phyloP scores from a whole-genome alignment of 2,113 vertebrate species.

The Tapirus terrestris region DNA sequence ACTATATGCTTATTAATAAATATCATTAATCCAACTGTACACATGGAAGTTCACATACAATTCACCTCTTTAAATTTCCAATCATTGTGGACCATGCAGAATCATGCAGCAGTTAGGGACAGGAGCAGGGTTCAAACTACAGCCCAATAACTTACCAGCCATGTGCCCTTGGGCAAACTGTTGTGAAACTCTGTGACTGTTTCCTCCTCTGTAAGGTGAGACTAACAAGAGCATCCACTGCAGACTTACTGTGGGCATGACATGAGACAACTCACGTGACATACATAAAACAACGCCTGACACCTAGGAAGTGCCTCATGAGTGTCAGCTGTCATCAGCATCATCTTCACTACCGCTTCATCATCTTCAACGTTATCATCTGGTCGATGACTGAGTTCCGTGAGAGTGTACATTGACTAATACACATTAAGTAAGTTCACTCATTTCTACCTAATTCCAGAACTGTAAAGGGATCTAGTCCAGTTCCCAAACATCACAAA shows the following conservation, averaged over 20 bases:
- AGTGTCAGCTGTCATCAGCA: too few species aligned
- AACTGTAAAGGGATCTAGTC: neutral
- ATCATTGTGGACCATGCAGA: neutral
- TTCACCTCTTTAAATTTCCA: neutral
- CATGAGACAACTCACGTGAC: neutral
- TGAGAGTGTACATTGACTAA: neutral
- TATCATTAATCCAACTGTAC: neutral
- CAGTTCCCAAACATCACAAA: neutral
- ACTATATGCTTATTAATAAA: neutral
- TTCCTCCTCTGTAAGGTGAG: neutral
- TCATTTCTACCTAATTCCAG: neutral
- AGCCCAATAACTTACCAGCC: neutral
- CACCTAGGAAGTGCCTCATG: too few species aligned
- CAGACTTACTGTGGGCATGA: neutral
- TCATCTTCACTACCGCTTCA: neutral
- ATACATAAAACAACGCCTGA: too few species aligned
- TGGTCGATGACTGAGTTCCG: neutral
- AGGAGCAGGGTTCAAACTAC: neutral
- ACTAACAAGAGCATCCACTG: neutral
- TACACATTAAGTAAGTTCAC: neutral
- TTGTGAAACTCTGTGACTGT: neutral
- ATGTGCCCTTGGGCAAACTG: rapidly evolving
- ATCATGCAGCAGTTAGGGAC: neutral
- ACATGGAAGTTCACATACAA: neutral
- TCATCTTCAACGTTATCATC: too few species aligned